Base-by-base conservation (phyloP, 1,140 invertebrate genomes). In the Trichonephila clavipes region DNA sequence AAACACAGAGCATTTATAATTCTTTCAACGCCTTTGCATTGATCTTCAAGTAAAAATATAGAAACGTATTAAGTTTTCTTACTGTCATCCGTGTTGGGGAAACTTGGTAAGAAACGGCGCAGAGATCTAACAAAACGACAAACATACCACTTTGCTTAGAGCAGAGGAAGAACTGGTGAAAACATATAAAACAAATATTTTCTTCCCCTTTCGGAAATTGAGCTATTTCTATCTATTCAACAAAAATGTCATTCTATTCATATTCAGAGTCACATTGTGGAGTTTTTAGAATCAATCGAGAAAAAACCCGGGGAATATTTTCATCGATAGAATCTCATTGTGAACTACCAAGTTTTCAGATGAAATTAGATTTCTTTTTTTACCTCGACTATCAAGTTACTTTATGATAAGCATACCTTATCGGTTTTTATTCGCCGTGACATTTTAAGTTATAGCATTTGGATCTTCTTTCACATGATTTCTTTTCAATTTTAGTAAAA, bases 221-320 rank as follows among this genome's bases (percentile, higher is more conserved):
- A 40, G 24, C 72, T 34, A 40, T 77, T 77, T 40, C 28, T 28
- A 77, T 77, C 72, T 34, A 40, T 77, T 77, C 28, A 28, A 40
- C 34, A 77, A 14, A 77, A 14, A 28, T 77, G 72, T 77, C 72
- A 40, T 77, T 77, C 72, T 77, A 77, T 77, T 77, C 72, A 40
- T 77, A 16, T 12, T 40, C 72, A 34, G 16, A 34, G 72, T 28
- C 69, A 28, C 14, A 28, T 64, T 64, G 16, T n/a, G 19, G 66
- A 77, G 16, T 34, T 77, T 77, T 77, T 34, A 16, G 72, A 77
- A 77, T 77, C 72, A 77, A 77, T 77, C 18, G 66, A 69, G 66
- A 28, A 69, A n/a, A 69, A 19, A 16, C 69, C 12, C 4, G 5
- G 16, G 24, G 16, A 24, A 69, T 21, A 69, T 69, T 69, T 69